A percentile compares a stretch with the other conserved stretches of the same genome.
These are phyloP conservation scores for Anadara kagoshimensis DNA, from an alignment of 1,140 invertebrate genomes.

Conservation along the genomic window DNA sequence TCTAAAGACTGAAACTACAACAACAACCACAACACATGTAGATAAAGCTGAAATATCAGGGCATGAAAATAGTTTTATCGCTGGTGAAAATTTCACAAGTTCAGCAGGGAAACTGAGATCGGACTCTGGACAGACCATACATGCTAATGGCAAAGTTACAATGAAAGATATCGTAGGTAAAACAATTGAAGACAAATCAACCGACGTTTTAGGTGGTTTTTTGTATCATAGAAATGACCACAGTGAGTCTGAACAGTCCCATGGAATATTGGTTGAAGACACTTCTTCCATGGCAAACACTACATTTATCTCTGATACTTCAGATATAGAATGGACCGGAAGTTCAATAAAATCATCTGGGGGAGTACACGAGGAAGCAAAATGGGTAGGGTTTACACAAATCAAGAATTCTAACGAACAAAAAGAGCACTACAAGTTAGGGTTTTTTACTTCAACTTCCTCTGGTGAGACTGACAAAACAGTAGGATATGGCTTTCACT, in stretches of 20 bases:
- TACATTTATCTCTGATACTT: neutral
- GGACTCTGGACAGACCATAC: neutral
- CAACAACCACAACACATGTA: conserved; percentile 5
- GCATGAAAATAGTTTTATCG: neutral
- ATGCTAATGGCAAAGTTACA: neutral
- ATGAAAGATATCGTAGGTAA: neutral
- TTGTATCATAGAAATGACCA: neutral
- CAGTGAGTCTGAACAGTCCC: neutral
- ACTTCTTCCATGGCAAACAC: neutral
- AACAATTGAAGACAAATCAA: neutral
- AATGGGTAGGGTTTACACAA: neutral
- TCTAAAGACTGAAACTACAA: neutral
- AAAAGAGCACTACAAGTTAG: neutral
- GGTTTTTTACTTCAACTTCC: neutral
- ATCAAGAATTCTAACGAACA: neutral
- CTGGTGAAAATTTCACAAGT: conserved; percentile 2
- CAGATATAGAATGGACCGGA: neutral
- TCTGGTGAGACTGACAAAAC: neutral
- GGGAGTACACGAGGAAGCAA: neutral
- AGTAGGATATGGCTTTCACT: neutral
- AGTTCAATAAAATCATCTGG: neutral
- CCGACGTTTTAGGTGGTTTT: neutral
- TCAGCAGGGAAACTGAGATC: neutral
- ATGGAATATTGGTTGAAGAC: neutral
- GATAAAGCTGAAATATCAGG: neutral